A percentile compares a stretch with the other conserved stretches of the same genome.
These are phyloP conservation scores for Lathamus discolor DNA, from an alignment of 2,113 vertebrate genomes.

Conservation along the genomic window DNA sequence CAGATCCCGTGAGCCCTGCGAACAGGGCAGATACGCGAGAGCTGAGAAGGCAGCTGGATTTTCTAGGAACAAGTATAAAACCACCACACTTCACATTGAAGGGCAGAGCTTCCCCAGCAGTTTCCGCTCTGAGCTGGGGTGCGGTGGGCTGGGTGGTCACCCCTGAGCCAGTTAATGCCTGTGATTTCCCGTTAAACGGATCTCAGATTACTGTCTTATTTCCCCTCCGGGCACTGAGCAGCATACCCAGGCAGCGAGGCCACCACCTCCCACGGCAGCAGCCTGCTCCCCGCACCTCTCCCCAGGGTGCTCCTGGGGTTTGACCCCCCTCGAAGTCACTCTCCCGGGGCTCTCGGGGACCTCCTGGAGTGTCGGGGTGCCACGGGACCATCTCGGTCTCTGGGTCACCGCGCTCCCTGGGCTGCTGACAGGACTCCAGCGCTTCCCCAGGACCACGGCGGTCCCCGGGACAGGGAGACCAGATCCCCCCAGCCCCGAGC, in stretches of 20 bases:
- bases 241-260: not conserved
- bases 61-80: not conserved
- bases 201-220: rapidly evolving
- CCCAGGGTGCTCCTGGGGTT: not conserved
- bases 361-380: not conserved
- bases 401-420: not conserved
- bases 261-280: rapidly evolving
- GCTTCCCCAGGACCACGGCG: not conserved
- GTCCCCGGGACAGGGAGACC: not conserved
- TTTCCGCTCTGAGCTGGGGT: not conserved
- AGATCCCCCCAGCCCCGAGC: not conserved
- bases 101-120: not conserved
- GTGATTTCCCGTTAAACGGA: not conserved
- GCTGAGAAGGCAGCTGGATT: not conserved
- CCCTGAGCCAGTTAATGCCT: rapidly evolving
- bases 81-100: rapidly evolving
- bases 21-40: rapidly evolving
- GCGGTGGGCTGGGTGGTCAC: rapidly evolving
- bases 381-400: not conserved
- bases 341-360: not conserved
- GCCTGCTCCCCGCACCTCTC: not conserved
- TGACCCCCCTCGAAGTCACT: too few species aligned
- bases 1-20: rapidly evolving
- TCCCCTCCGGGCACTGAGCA: not conserved
- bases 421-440: not conserved